These are phyloP conservation scores for Mizuhopecten yessoensis DNA, from an alignment of 1,140 invertebrate genomes.

Conservation along the genomic window DNA sequence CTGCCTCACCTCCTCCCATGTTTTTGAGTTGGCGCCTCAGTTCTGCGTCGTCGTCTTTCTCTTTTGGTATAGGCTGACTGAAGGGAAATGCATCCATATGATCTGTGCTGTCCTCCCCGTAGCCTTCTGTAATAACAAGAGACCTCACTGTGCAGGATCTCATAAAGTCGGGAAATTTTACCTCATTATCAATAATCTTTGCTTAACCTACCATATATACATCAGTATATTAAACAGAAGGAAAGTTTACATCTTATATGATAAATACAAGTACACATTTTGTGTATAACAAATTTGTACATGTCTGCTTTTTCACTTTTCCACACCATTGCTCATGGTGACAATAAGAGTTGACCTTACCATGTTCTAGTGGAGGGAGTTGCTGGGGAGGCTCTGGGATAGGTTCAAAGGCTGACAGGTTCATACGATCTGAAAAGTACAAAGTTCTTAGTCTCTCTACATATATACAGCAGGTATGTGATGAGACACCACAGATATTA, in stretches of 20 bases:
- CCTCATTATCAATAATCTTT: no score
- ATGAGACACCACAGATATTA: no score
- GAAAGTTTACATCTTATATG: no score
- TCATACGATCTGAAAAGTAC: slow-evolving; percentile 67
- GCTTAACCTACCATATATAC: no score
- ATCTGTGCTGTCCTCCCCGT: slow-evolving; percentile 78
- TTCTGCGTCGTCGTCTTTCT: slow-evolving; percentile 87
- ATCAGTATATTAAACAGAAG: no score
- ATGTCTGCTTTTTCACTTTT: no score
- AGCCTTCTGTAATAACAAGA: slow-evolving; percentile 66
- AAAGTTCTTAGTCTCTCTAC: not conserved
- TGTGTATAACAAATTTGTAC: no score
- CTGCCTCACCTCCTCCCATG: slow-evolving; percentile 91
- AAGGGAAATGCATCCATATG: slow-evolving; percentile 81
- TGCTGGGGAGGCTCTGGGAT: slow-evolving; percentile 45
- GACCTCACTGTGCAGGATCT: no score
- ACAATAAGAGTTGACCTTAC: slow-evolving; percentile 46
- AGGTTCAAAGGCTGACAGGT: slow-evolving; percentile 69
- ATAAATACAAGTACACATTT: no score
- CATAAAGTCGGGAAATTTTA: no score
- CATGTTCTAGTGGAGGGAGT: slow-evolving; percentile 48
- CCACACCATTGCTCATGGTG: no score
- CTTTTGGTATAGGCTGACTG: slow-evolving; percentile 80
- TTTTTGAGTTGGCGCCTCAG: slow-evolving; percentile 93
- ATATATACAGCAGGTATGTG: no score